phyloP scores from a whole-genome alignment of 2,888 invertebrate species.

The Protonemura montana region DNA sequence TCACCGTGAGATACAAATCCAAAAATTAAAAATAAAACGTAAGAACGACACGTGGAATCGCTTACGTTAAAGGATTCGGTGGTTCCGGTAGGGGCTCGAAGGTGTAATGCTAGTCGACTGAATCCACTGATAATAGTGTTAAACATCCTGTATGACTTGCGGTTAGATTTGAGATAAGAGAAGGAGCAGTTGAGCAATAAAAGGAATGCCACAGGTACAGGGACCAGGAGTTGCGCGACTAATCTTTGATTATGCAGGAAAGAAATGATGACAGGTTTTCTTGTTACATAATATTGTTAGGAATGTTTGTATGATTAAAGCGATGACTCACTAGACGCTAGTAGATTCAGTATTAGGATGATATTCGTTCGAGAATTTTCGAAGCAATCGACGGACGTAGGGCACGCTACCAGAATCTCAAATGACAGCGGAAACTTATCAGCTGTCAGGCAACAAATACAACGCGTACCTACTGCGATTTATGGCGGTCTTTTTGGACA shows the following conservation, averaged over 20 bases:
- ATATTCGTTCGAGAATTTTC: not conserved
- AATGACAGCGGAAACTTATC: not conserved
- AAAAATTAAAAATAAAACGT: not conserved
- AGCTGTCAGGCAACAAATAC: not conserved
- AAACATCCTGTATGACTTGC: constrained; percentile 9
- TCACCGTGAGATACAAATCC: not conserved
- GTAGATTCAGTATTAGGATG: not conserved
- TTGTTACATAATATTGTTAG: not conserved
- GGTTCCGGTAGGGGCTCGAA: constrained; percentile 32
- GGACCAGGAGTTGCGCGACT: not conserved
- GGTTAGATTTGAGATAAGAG: not conserved
- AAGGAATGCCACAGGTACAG: not conserved
- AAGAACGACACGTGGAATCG: not conserved
- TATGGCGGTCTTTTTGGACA: too few relatives aligned
- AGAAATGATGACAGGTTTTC: too few relatives aligned
- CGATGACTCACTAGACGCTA: not conserved
- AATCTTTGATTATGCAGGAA: not conserved
- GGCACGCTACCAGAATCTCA: not conserved
- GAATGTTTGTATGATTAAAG: not conserved
- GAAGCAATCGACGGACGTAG: not conserved
- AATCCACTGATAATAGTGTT: constrained; percentile 29
- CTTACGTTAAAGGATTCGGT: constrained; percentile 40
- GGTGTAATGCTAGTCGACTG: constrained; percentile 25
- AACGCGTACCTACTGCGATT: too few relatives aligned
- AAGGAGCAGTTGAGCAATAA: not conserved